Percentiles rank a stretch among this genome's conserved stretches.
Evolutionary conservation across 1,140 invertebrate genomes (phyloP).

Genomic region (Psix sp.): DNA sequence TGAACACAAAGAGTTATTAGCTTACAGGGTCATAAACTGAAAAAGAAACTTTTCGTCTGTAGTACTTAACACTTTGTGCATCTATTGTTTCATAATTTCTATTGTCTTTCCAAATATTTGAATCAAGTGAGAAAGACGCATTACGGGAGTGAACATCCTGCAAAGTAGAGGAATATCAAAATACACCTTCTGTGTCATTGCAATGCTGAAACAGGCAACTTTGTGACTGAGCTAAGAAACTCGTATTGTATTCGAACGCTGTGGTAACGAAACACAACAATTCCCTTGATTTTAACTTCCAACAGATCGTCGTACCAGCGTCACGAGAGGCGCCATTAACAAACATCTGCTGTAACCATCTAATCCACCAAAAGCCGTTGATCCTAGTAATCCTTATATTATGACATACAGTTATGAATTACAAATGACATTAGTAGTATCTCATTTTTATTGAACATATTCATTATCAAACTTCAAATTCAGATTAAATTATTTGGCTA

Average conservation of each 20-base stretch:
- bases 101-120: constrained; percentile 48
- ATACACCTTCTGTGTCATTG: constrained; percentile 71
- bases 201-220: constrained; percentile 59
- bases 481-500: too few relatives aligned
- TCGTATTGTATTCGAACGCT: constrained; percentile 70
- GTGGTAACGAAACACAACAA: constrained; percentile 53
- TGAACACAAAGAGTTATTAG: constrained; percentile 25
- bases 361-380: constrained; percentile 68
- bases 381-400: constrained; percentile 64
- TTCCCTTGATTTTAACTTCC: constrained; percentile 59
- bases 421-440: too few relatives aligned
- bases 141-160: constrained; percentile 42
- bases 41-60: constrained; percentile 38
- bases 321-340: constrained; percentile 55
- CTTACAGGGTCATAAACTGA: constrained; percentile 20
- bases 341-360: constrained; percentile 71
- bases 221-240: constrained; percentile 67
- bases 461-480: too few relatives aligned
- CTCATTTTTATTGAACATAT: too few relatives aligned
- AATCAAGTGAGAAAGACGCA: constrained; percentile 46
- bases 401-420: too few relatives aligned
- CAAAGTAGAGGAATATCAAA: constrained; percentile 70
- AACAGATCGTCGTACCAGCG: constrained; percentile 58
- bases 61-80: constrained; percentile 32
- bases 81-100: constrained; percentile 50